Evolutionary conservation across 2,113 vertebrate genomes (phyloP), one percentile per base, ranked within the genome.

Genomic region (Athene noctua): DNA sequence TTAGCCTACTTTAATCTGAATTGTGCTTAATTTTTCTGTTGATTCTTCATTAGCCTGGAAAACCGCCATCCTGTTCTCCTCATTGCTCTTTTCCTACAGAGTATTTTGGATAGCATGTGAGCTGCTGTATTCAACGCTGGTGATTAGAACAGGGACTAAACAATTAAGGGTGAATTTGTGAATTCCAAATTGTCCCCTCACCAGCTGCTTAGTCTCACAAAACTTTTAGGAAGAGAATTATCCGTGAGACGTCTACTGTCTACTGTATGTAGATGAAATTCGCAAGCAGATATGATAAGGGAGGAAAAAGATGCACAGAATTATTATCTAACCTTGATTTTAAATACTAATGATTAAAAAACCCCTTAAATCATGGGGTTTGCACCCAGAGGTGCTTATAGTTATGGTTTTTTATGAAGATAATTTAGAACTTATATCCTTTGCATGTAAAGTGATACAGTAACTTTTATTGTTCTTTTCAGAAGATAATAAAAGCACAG

Each of bases 1-100:
- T 87, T 92, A 86, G 23, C 36, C 88, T 80, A 86, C 67, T 86
- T 78, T 86, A 86, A 95, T 70, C 72, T 32, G 68, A 96, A 79
- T 92, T 82, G 10, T 67, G 52, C 57, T 81, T 89, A 66, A 65
- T 80, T 93, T 90, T 96, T 80, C 58, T 86, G 72, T 88, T 90
- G 82, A 29, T 94, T 88, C 68, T 88, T 91, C 17, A 30, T 88
- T 92, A 95, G 55, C 18, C 26, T 83, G 83, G 71, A 80, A 92
- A 95, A 74, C 63, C 47, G 46, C 38, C 11, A 10, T 86, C 29
- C 34, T 86, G 83, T 93, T 86, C 66, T 94, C 30, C 42, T 30
- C 2, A 3, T 74, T 92, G 80, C 86, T 92, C 51, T 90, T 80
- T 59, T 82, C 82, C 80, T 78, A 8, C 23, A 9, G 54, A 78